Evolutionary conservation across 2,888 invertebrate genomes (phyloP), one percentile per base, ranked within the genome.

Genomic region (Mythimna impura): DNA sequence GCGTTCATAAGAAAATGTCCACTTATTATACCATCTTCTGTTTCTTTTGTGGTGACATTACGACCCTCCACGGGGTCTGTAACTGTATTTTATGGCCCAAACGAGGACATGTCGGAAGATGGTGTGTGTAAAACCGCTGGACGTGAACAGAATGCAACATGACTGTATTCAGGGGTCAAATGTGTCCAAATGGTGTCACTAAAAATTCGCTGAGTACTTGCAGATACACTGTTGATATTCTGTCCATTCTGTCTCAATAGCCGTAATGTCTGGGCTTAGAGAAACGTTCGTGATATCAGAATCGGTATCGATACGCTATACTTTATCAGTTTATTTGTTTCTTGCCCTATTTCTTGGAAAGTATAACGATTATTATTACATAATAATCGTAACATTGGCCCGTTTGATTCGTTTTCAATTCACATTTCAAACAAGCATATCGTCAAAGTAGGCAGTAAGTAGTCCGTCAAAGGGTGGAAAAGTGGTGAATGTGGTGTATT

Each of bases 301-400:
- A 62, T 36, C 43, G n/a, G 47, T 63, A 25, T 71, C 20, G 54
- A 65, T 43, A 36, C 8, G 43, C 22, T 22, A 43, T 43, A 47
- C 10, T 62, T 78, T 78, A 71, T 80, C 79, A 58, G 57, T 67
- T 72, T 66, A 60, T 81, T 64, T 54, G 43, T 40, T 78, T 74
- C 36, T 36, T 78, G 54, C n/a, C 50, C 61, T 82, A 54, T 61
- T 71, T 82, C 61, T 60, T 57, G 55, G 55, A 65, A 64, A 67
- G 43, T 65, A 57, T 34, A 65, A 78, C 70, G 64, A 64, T 82
- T 60, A 78, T 78, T 66, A 57, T 78, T 78, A 61, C 82, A 54
- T 14, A 78, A 78, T 67, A 71, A 82, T 67, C 55, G 50, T 78
- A 78, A 81, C 78, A 81, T 71, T 82, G 82, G 63, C 66, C 78